Evolutionary conservation across 92 coral and sea anemone genomes (phyloP).

Genomic region (Zoanthus sansibaricus): DNA sequence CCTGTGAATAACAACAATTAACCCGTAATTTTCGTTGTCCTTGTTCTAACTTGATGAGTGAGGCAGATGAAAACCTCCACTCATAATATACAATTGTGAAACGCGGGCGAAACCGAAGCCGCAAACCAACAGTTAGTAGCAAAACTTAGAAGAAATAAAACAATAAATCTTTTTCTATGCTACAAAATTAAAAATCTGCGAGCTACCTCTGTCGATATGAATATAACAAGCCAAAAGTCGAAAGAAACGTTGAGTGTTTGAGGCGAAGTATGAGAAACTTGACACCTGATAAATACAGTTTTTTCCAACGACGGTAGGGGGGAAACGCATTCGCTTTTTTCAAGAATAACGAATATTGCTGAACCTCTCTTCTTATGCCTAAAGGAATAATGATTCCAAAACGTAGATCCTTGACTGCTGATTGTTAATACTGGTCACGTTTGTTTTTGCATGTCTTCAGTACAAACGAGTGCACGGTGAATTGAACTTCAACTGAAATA

Average conservation of each 20-base stretch:
- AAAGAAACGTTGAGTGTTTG: background rate
- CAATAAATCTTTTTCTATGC: background rate
- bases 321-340: background rate
- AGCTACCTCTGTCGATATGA: background rate
- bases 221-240: background rate
- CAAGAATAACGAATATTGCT: background rate
- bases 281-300: background rate
- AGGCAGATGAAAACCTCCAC: background rate
- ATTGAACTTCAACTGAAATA: background rate
- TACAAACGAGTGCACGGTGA: background rate
- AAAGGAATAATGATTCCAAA: conserved; percentile 2
- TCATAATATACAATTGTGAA: background rate
- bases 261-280: background rate
- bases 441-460: background rate
- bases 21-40: background rate
- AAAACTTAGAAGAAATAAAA: background rate
- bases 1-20: background rate
- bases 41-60: background rate
- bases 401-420: background rate
- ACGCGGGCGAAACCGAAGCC: background rate
- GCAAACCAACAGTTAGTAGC: conserved; percentile 10
- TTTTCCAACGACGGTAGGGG: background rate
- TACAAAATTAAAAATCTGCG: background rate
- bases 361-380: background rate
- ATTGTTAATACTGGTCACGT: background rate